Evolutionary conservation across 2,113 vertebrate genomes (phyloP).

Genomic region (Callaeas wilsoni): DNA sequence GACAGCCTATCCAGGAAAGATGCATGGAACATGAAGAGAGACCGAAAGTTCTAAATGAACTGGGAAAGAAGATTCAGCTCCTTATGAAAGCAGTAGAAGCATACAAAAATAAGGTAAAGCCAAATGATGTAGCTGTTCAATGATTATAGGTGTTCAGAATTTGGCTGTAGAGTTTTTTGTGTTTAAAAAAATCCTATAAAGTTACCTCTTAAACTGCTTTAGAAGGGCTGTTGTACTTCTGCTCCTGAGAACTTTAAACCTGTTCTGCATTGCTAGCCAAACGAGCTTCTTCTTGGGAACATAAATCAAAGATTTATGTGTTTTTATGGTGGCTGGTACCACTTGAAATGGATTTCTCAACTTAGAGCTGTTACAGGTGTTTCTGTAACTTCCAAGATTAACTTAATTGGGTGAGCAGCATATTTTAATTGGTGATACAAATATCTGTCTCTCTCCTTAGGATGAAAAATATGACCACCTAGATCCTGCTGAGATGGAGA

Average conservation of each 20-base stretch:
- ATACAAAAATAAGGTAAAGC: slow-evolving; percentile 87
- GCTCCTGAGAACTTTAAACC: background rate
- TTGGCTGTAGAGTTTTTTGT: background rate
- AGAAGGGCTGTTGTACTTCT: background rate
- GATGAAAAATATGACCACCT: slow-evolving; percentile 89
- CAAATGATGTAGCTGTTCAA: background rate
- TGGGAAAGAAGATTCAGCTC: slow-evolving; percentile 90
- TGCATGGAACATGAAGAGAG: slow-evolving; percentile 89
- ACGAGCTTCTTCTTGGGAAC: background rate
- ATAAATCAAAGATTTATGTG: background rate
- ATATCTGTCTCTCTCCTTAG: slow-evolving; percentile 46
- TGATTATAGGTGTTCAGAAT: background rate
- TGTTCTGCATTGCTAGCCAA: background rate
- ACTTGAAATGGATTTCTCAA: background rate
- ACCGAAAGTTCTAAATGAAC: slow-evolving; percentile 88
- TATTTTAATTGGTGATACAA: background rate
- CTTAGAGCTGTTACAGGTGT: rapidly evolving
- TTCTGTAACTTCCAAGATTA: background rate
- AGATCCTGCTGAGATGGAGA: slow-evolving; percentile 80
- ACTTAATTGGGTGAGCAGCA: background rate
- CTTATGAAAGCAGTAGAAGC: slow-evolving; percentile 89
- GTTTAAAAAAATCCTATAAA: background rate
- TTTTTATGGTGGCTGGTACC: background rate
- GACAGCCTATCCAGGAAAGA: slow-evolving; percentile 87
- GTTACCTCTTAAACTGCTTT: background rate